Conservation (phyloP, 1,140 invertebrate species). For the Helicoverpa zea region DNA sequence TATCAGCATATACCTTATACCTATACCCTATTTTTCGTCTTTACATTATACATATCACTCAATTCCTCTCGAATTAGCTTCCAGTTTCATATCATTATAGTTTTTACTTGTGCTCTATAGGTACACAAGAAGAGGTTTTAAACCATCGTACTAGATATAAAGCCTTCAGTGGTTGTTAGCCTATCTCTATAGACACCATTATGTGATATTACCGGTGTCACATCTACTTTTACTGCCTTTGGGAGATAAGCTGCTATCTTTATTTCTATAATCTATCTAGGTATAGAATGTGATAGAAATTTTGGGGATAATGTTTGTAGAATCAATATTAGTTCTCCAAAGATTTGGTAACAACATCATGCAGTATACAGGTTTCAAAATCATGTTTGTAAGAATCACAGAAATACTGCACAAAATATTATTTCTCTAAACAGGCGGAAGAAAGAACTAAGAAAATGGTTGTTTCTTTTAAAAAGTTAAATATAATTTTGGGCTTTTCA, state of each 20-base stretch:
- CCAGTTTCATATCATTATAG: neutral
- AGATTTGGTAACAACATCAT: no score
- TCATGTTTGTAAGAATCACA: no score
- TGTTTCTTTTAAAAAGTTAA: no score
- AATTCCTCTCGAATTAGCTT: neutral
- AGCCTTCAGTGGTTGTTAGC: neutral
- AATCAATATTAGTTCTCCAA: no score
- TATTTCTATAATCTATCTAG: neutral
- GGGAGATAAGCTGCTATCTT: constrained; percentile 9
- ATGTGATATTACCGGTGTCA: constrained; percentile 12
- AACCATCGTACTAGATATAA: neutral
- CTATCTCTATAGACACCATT: constrained; percentile 4
- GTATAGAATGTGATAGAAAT: neutral
- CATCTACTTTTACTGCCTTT: constrained; percentile 5
- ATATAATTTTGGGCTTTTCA: no score
- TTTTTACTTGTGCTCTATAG: neutral
- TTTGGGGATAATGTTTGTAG: neutral
- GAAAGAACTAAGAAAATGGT: no score
- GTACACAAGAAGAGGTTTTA: neutral
- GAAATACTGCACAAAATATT: no score
- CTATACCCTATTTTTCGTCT: no score
- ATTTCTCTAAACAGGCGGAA: no score
- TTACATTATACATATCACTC: neutral
- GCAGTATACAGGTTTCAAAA: no score
- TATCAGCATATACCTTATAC: neutral